phyloP scores from a whole-genome alignment of 2,113 vertebrate genomes.

The Leucopsar rothschildi region DNA sequence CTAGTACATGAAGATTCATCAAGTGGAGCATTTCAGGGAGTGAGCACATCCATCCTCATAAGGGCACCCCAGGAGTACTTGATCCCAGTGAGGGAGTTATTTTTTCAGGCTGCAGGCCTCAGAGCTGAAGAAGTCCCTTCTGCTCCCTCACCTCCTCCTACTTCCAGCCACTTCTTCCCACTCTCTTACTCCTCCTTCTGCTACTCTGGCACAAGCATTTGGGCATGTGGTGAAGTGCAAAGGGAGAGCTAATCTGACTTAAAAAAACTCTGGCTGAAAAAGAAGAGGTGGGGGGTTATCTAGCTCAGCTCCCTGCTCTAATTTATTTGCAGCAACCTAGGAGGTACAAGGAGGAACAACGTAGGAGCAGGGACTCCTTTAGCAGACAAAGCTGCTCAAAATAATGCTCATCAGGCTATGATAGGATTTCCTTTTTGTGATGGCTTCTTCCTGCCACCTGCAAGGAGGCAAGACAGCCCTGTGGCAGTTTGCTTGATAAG shows the following conservation, averaged over 20 bases:
- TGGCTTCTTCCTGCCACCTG: neutral
- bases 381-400: neutral
- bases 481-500: neutral
- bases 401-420: neutral
- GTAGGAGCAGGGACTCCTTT: neutral
- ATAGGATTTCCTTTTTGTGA: neutral
- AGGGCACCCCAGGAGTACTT: neutral
- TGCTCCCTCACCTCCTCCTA: slow-evolving; percentile 52
- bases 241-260: slow-evolving; percentile 22
- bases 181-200: slow-evolving; percentile 46
- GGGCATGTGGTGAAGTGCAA: slow-evolving; percentile 53
- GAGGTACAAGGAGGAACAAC: neutral
- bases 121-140: neutral
- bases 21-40: neutral
- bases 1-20: neutral
- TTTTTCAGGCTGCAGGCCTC: neutral
- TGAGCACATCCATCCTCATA: neutral
- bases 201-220: slow-evolving; percentile 27
- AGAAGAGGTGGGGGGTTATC: neutral
- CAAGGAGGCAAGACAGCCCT: neutral
- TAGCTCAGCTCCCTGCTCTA: neutral
- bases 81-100: neutral
- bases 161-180: slow-evolving; percentile 38
- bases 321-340: neutral
- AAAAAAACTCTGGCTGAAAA: slow-evolving; percentile 31